These are phyloP conservation scores for Aldabrachelys gigantea DNA, from an alignment of 2,113 vertebrate species.

Conservation along the genomic window DNA sequence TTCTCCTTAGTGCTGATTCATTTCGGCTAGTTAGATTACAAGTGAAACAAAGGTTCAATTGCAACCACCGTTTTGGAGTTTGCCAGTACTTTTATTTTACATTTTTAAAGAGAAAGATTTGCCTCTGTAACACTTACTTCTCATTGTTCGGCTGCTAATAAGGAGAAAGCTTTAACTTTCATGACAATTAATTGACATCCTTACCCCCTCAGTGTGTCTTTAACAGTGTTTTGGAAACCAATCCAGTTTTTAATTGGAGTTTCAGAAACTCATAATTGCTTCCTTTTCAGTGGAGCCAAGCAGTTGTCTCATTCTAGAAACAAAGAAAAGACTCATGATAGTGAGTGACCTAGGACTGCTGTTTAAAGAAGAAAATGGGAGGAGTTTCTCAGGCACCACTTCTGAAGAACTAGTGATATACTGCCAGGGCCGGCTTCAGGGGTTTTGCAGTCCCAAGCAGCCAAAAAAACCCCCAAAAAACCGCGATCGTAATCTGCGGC, in stretches of 20 bases:
- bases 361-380: not conserved
- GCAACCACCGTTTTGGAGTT: not conserved
- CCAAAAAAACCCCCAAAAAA: no score
- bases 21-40: conserved; percentile 11
- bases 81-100: not conserved
- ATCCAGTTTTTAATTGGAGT: conserved; percentile 53
- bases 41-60: not conserved
- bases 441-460: no score
- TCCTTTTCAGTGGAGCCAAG: conserved; percentile 40
- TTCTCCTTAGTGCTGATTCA: conserved; percentile 35
- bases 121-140: not conserved
- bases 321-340: conserved; percentile 10
- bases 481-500: no score
- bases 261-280: conserved; percentile 50
- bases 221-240: conserved; percentile 41
- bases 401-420: not conserved
- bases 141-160: conserved; percentile 6
- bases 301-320: conserved; percentile 32
- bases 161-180: conserved; percentile 25
- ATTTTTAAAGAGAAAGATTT: not conserved
- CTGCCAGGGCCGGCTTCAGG: no score
- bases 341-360: not conserved
- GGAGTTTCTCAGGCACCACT: not conserved
- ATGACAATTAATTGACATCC: conserved; percentile 48
- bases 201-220: conserved; percentile 1